Base-by-base conservation (phyloP, 2,797 vertebrate species). In the Pachyuromys duprasi region DNA sequence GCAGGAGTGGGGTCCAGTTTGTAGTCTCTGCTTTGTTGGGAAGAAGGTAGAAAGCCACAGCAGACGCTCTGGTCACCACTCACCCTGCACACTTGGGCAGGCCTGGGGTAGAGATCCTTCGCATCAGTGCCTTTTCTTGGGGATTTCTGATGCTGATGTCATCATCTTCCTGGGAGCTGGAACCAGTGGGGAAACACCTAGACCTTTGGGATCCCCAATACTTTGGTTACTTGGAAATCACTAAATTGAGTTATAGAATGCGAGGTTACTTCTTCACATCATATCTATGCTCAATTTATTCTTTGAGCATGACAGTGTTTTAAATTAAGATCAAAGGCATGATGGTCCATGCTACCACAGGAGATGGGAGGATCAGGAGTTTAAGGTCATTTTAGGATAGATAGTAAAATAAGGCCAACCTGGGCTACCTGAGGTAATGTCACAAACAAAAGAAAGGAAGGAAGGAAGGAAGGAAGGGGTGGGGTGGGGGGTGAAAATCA, bases 1-100 rank as follows among this genome's bases (percentile, higher is more conserved):
- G 13, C 24, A 67, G 93, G 63, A 86, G 22, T 24, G 45, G 57
- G 70, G 60, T 12, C 42, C 53, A 28, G 80, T 75, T 36, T 75
- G 14, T 93, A 79, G n/a, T 45, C 53, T 90, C 57, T 82, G 70
- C 79, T 80, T 65, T 86, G 49, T 82, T 76, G 91, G 55, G 79
- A 93, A 57, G 57, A 70, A 89, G 90, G 28, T 18, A 78, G 78
- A 89, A 90, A 90, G 57, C 28, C 89, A 31, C 70, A 72, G 1
- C 26, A 15, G 62, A 39, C 13, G 15, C 5, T 26, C 62, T 74
- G 67, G 76, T 91, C 57, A 17, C 55, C n/a, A 82, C 55, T 28
- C 14, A 28, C 45, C 69, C 31, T 8, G 39, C 42, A 67, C 82
- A n/a, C 42, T 17, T 2, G 1, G 70, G n/a, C n/a, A 26, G 93